A percentile compares a stretch with the other conserved stretches of the same genome.
These are phyloP conservation scores for Malaclemys terrapin DNA, from an alignment of 2,113 vertebrate genomes.

Conservation along the genomic window DNA sequence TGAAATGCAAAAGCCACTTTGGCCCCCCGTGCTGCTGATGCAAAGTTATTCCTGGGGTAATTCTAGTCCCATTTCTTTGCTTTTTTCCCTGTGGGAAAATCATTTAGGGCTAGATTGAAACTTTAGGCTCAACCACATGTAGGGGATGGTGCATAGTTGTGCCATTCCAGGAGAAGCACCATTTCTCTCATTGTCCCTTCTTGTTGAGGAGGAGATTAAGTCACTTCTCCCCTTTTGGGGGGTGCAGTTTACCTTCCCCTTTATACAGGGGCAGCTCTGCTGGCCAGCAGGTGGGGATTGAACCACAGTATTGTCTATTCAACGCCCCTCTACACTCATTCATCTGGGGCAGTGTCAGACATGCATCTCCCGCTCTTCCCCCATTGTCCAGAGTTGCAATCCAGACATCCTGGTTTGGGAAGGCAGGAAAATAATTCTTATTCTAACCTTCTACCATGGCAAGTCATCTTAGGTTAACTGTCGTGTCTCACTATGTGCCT, in stretches of 20 bases:
- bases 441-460: background rate
- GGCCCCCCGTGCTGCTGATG: rapidly evolving
- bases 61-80: background rate
- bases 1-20: background rate
- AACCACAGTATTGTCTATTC: background rate
- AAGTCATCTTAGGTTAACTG: background rate
- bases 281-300: background rate
- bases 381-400: background rate
- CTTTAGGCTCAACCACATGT: background rate
- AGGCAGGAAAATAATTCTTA: background rate
- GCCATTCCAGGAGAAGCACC: background rate
- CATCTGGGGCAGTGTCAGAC: background rate
- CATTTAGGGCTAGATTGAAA: background rate
- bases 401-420: background rate
- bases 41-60: background rate
- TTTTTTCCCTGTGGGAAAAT: background rate
- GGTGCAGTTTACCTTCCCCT: background rate
- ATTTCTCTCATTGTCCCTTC: background rate
- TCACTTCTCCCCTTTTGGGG: background rate
- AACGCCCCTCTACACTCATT: background rate
- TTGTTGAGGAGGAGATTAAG: background rate
- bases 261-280: rapidly evolving
- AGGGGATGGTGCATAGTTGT: background rate
- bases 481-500: background rate
- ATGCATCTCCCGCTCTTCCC: background rate